Percentiles rank a stretch among this genome's conserved stretches.
phyloP scores from a whole-genome alignment of 2,113 vertebrate species.

The Macquaria ambigua region DNA sequence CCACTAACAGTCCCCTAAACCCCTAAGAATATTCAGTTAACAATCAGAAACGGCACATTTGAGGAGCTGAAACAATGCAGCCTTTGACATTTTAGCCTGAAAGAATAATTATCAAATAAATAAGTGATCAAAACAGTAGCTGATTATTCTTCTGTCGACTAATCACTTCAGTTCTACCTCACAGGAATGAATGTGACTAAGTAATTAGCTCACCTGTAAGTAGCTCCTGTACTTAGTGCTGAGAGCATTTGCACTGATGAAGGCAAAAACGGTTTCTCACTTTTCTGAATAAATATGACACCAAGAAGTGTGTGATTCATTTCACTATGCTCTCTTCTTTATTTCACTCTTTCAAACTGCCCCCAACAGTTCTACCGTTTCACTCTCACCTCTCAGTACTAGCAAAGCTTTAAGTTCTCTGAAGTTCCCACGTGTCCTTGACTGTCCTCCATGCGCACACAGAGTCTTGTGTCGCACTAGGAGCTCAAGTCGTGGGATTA shows the following conservation, averaged over 20 bases:
- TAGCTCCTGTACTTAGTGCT: background rate
- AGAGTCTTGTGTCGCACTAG: constrained; percentile 27
- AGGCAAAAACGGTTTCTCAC: background rate
- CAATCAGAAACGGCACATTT: background rate
- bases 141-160: background rate
- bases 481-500: constrained; percentile 67
- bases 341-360: background rate
- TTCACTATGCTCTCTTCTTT: background rate
- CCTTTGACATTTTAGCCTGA: background rate
- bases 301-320: background rate
- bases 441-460: constrained; percentile 50
- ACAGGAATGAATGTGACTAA: background rate
- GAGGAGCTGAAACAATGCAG: background rate
- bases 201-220: background rate
- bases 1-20: background rate
- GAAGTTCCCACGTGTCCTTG: constrained; percentile 53
- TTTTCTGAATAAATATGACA: background rate
- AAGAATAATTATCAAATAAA: background rate
- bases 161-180: background rate
- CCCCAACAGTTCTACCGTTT: background rate
- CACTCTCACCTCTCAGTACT: constrained; percentile 1
- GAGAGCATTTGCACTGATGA: background rate
- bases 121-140: background rate
- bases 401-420: constrained; percentile 37
- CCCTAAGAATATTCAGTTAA: background rate